phyloP scores from a whole-genome alignment of 2,797 vertebrate species.

The Falco rusticolus region DNA sequence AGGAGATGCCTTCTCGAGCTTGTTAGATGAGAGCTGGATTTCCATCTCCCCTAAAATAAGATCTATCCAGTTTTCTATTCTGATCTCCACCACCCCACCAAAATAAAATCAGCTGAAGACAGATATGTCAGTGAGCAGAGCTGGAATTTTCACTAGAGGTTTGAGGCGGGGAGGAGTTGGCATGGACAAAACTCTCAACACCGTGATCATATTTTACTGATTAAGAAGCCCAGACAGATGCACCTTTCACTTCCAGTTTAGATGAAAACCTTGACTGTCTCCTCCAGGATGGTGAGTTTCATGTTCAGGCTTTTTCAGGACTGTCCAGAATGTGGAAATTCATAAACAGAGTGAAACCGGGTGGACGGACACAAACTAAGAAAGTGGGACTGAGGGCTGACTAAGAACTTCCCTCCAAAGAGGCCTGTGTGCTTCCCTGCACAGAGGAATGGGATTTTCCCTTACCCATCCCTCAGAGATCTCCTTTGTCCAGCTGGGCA shows the following conservation, averaged over 20 bases:
- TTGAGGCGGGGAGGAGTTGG: neutral
- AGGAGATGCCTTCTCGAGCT: constrained; percentile 29
- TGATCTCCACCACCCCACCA: neutral
- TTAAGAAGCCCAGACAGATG: neutral
- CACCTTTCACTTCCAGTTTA: neutral
- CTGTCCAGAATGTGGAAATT: neutral
- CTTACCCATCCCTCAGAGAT: neutral
- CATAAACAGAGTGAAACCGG: neutral
- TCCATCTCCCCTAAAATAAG: constrained; percentile 21
- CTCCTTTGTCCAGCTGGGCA: neutral
- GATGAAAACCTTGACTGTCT: neutral
- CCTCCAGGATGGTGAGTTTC: neutral
- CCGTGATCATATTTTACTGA: neutral
- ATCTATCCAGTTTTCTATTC: neutral
- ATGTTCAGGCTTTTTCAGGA: neutral
- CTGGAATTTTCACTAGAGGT: neutral
- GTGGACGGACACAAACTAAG: neutral
- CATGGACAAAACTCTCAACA: neutral
- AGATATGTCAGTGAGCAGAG: neutral
- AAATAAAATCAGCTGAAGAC: constrained; percentile 3
- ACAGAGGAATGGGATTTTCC: neutral
- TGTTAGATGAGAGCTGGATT: constrained; percentile 27
- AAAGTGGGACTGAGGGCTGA: neutral
- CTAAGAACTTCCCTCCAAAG: neutral
- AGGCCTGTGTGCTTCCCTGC: neutral